Evolutionary conservation across 2,797 vertebrate species (phyloP).

Genomic region (Syndactyla subalaris): DNA sequence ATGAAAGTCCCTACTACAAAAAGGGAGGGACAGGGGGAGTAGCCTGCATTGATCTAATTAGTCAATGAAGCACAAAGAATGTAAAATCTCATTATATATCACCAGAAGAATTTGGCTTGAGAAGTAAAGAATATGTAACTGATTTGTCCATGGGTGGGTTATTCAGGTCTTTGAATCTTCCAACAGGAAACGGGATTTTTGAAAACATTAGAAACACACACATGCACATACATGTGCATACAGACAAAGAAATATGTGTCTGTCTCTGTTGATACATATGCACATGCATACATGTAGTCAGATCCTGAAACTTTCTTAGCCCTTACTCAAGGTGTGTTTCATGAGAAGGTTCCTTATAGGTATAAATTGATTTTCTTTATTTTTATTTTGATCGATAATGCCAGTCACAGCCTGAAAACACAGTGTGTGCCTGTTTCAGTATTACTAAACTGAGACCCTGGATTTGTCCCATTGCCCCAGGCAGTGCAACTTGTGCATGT

Average conservation of each 20-base stretch:
- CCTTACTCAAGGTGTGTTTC: not conserved
- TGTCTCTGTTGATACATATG: not conserved
- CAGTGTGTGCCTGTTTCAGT: not conserved
- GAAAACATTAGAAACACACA: not conserved
- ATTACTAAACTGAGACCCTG: not conserved
- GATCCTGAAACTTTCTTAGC: not conserved
- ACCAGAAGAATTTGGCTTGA: slow-evolving; percentile 46
- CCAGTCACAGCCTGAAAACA: not conserved
- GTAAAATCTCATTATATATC: slow-evolving; percentile 56
- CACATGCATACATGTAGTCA: accelerated
- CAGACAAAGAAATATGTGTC: accelerated
- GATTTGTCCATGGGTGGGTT: slow-evolving; percentile 48
- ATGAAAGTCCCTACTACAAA: slow-evolving; percentile 67
- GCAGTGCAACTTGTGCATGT: not conserved
- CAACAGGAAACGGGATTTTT: slow-evolving; percentile 27
- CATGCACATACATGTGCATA: not conserved
- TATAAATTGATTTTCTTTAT: not conserved
- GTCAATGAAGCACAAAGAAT: slow-evolving; percentile 53
- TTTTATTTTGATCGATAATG: not conserved
- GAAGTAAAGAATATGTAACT: slow-evolving; percentile 31
- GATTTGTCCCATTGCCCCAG: slow-evolving; percentile 13
- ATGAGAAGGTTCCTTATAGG: not conserved
- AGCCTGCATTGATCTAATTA: slow-evolving; percentile 63
- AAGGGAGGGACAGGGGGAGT: slow-evolving; percentile 39
- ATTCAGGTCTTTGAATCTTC: not conserved